Conservation (phyloP, 2,888 invertebrate species). For the Drosophila parthenogenetica region DNA sequence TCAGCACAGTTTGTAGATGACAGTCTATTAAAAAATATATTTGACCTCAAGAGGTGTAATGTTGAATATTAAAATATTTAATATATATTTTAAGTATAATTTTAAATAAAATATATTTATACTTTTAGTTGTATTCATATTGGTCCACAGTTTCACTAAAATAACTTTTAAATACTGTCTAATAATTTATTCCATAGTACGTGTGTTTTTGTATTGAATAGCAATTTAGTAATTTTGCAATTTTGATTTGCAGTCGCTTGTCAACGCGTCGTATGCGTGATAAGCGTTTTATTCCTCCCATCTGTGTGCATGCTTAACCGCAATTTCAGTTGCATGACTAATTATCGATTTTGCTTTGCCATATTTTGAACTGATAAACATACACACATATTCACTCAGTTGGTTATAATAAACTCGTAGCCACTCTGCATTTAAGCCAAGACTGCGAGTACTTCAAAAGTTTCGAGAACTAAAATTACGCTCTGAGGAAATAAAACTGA, state of each 20-base stretch:
- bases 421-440: conserved; percentile 26
- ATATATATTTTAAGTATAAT: too few relatives aligned
- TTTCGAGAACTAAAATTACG: conserved; percentile 8
- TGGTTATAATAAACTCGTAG: conserved; percentile 14
- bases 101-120: too few relatives aligned
- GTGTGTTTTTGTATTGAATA: conserved; percentile 8
- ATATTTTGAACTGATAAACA: conserved; percentile 3
- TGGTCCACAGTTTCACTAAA: too few relatives aligned
- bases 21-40: too few relatives aligned
- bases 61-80: too few relatives aligned
- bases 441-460: conserved; percentile 15
- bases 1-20: too few relatives aligned
- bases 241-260: conserved; percentile 48
- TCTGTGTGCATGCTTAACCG: not conserved
- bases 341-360: conserved; percentile 62
- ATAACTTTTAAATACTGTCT: not conserved
- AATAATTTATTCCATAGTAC: conserved; percentile 1
- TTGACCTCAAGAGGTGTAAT: too few relatives aligned
- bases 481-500: conserved; percentile 47
- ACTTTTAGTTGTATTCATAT: too few relatives aligned
- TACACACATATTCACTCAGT: not conserved
- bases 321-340: conserved; percentile 12
- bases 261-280: conserved; percentile 53
- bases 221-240: conserved; percentile 52
- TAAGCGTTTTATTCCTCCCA: not conserved